Evolutionary conservation across 2,113 vertebrate genomes (phyloP).

Genomic region (Loxodonta africana): DNA sequence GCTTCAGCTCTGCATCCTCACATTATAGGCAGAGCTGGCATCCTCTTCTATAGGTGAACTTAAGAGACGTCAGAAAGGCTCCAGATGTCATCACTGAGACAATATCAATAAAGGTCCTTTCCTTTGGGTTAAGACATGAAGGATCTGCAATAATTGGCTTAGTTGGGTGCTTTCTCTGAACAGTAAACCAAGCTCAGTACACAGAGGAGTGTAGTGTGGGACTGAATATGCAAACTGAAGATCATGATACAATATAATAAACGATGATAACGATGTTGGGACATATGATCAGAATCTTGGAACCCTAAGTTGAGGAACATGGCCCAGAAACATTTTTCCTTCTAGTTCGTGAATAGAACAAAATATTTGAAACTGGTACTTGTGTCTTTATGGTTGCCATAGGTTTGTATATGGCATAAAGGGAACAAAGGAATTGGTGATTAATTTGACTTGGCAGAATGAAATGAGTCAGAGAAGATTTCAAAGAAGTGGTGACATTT

Average conservation of each 20-base stretch:
- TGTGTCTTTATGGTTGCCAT: not conserved
- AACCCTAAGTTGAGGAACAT: not conserved
- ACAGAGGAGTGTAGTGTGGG: not conserved
- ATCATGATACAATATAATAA: not conserved
- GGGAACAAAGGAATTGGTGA: not conserved
- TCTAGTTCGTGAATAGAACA: not conserved
- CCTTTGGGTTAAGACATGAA: constrained; percentile 16
- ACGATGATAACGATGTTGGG: not conserved
- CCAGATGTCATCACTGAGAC: not conserved
- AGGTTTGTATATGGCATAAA: not conserved
- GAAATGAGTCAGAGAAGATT: not conserved
- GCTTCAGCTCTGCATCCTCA: not conserved
- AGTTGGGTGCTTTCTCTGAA: constrained; percentile 4
- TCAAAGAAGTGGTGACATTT: not conserved
- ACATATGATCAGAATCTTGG: not conserved
- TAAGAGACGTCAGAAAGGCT: not conserved
- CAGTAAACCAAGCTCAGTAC: not conserved
- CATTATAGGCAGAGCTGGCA: not conserved
- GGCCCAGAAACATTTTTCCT: not conserved
- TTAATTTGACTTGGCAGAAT: not conserved
- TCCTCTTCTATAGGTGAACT: not conserved
- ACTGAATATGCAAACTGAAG: not conserved
- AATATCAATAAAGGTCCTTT: not conserved
- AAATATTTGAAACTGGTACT: not conserved
- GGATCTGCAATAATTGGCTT: constrained; percentile 1